Conservation (phyloP, 2,113 vertebrate genomes). For the Copsychus sechellarum region DNA sequence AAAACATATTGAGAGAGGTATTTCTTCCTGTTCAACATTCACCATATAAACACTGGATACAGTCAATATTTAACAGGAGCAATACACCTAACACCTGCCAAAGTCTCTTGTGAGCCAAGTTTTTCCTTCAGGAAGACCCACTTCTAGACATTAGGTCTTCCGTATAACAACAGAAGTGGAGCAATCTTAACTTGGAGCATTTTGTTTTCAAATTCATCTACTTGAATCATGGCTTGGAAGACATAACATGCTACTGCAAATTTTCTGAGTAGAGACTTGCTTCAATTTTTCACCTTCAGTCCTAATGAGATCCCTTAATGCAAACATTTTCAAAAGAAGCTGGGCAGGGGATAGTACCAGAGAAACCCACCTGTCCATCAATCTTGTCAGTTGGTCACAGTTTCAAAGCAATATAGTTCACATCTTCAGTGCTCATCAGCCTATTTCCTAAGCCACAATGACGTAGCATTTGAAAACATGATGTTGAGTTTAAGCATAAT, state of each 20-base stretch:
- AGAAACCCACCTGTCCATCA: background rate
- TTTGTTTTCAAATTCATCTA: background rate
- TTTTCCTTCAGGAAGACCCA: background rate
- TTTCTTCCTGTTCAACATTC: background rate
- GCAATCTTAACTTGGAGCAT: background rate
- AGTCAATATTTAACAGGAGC: background rate
- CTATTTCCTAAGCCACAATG: background rate
- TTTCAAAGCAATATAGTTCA: background rate
- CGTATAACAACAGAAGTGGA: background rate
- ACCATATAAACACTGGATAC: background rate
- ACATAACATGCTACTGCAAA: background rate
- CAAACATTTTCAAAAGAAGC: background rate
- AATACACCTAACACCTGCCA: background rate
- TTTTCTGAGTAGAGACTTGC: background rate
- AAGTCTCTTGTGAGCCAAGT: accelerated
- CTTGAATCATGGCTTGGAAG: background rate
- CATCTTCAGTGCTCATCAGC: background rate
- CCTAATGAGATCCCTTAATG: background rate
- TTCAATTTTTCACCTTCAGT: background rate
- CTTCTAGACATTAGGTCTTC: background rate
- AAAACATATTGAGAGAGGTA: background rate
- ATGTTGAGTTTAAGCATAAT: background rate
- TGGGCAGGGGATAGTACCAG: background rate
- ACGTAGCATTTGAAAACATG: background rate
- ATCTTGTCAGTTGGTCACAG: accelerated